Base-by-base conservation (phyloP, 2,888 invertebrate species). In the Incurvaria masculella region DNA sequence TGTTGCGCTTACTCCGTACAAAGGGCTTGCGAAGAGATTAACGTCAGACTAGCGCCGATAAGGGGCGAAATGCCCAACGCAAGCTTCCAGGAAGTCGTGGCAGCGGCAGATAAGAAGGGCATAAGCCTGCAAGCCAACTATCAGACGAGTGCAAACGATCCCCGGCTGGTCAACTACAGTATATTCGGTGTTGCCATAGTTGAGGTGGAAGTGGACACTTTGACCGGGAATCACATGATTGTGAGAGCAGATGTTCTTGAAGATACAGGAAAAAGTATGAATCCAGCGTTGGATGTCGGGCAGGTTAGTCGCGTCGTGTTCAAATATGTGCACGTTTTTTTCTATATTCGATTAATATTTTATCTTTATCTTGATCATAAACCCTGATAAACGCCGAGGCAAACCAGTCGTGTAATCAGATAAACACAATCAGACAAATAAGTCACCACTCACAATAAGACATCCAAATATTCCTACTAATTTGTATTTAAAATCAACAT, bases 121-220 rank as follows among this genome's bases (percentile, higher is more conserved):
- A 64, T 89, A 2, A 83, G 85, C 54, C 64, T 89, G 45, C 80
- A 81, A 17, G 83, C 83, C 10, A 73, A 72, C 42, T 83, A 84
- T 59, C 80, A 83, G 82, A 86, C 76, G 66, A 75, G 70, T 0
- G 64, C 72, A 20, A 72, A 73, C 4, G 82, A 84, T 38, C 53
- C 73, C 1, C 74, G 78, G 19, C 59, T 85, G 20, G 59, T 69
- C 40, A 46, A 53, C 0, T 89, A 89, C 56, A 62, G 62, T 17
- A 81, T 87, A 23, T 87, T 81, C 60, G 84, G 84, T 6, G 79
- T 82, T 0, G 66, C 78, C 1, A 78, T 84, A 17, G 61, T 82
- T 6, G 89, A 90, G 66, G 81, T 85, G 0, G 82, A 87, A 58
- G 58, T 90, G 4, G 90, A 91, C 61, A 66, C 87, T 2, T 61